These are phyloP conservation scores for Melierax canorus DNA, from an alignment of 2,113 vertebrate species.

Conservation along the genomic window DNA sequence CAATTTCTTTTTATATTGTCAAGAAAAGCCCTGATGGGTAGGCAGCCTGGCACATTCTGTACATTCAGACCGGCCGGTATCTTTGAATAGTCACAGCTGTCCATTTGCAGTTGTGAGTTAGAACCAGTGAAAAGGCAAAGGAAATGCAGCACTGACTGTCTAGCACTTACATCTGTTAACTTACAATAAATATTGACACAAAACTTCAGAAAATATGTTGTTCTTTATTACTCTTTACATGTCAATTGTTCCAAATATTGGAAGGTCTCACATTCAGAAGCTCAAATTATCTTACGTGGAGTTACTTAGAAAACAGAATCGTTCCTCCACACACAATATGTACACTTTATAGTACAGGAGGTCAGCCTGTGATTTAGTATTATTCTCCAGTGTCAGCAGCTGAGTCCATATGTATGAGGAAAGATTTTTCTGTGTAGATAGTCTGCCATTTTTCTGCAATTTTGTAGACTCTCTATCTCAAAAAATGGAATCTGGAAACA, in stretches of 20 bases:
- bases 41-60: neutral
- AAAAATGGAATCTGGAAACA: constrained; percentile 84
- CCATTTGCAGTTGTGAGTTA: neutral
- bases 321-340: neutral
- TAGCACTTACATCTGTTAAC: neutral
- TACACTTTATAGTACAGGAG: neutral
- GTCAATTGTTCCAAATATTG: neutral
- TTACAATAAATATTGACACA: neutral
- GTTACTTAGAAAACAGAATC: neutral
- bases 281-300: neutral
- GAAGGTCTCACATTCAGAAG: neutral
- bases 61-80: neutral
- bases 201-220: neutral
- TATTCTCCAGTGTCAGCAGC: constrained; percentile 64
- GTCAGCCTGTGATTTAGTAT: neutral
- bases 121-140: neutral
- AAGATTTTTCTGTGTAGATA: constrained; percentile 91
- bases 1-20: neutral
- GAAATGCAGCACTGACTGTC: neutral
- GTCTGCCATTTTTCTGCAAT: constrained; percentile 67
- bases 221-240: constrained; percentile 5
- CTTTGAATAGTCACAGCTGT: neutral
- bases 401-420: constrained; percentile 71
- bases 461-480: constrained; percentile 77
- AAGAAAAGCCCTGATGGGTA: neutral